phyloP scores from a whole-genome alignment of 2,113 vertebrate species.

The Elachura formosa region DNA sequence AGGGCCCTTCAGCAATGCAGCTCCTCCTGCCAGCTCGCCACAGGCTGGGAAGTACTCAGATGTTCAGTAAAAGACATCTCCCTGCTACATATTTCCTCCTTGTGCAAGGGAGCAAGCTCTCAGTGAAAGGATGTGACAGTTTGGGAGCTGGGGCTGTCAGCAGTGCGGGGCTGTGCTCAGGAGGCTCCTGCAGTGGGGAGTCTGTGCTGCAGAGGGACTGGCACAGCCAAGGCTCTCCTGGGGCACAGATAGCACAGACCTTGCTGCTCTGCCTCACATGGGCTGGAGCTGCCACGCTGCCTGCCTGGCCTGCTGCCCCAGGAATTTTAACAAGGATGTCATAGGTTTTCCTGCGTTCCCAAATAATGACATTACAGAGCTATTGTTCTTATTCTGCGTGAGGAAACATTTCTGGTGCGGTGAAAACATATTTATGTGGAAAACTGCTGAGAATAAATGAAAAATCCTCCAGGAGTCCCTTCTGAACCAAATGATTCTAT shows the following conservation, averaged over 20 bases:
- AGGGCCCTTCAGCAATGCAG: neutral
- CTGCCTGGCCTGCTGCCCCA: neutral
- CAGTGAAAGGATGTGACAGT: neutral
- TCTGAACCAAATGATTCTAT: neutral
- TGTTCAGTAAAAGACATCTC: neutral
- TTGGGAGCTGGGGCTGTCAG: neutral
- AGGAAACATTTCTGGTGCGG: conserved; percentile 7
- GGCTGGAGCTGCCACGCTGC: neutral
- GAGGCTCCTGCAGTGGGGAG: neutral
- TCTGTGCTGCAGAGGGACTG: neutral
- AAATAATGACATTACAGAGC: neutral
- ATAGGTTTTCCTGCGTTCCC: neutral
- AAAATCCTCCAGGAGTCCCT: neutral
- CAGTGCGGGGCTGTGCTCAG: neutral
- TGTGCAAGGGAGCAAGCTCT: neutral
- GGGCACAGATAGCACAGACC: neutral
- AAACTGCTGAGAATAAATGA: conserved; percentile 3
- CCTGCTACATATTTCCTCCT: neutral
- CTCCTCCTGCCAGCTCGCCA: neutral
- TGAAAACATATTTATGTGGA: neutral
- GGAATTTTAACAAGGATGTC: neutral
- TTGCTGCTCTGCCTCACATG: neutral
- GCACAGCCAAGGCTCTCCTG: neutral
- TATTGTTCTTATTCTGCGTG: conserved; percentile 11
- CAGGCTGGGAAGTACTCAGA: neutral